Base-by-base conservation (phyloP, 2,888 invertebrate genomes). In the Mythimna vitellina region DNA sequence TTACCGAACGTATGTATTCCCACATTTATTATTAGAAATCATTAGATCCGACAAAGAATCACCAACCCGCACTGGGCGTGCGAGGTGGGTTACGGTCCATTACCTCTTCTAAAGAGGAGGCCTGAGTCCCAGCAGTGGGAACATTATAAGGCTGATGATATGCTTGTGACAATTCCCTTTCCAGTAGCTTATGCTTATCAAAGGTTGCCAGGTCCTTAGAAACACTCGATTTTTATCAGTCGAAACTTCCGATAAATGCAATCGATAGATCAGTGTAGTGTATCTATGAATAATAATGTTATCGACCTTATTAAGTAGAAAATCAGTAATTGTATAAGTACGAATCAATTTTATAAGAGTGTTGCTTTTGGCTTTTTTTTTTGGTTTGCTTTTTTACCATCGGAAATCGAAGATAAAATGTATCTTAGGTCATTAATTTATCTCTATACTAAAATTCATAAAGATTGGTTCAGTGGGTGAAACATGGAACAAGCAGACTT, bases 241-340 rank as follows among this genome's bases (percentile, higher is more conserved):
- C 62, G 51, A 35, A 35, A 51, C 32, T 51, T 71, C 56, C 38
- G 72, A 78, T 72, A 72, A 78, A 72, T 78, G 7, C 29, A 72
- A 72, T 78, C 61, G 56, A 75, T 75, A 62, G 79, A 73, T 75
- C 56, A 25, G 25, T 63, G 46, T 29, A 32, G 12, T 78, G 46
- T 74, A 49, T 60, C 53, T 54, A 60, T 56, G 46, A 71, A 78
- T 73, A 65, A 22, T 57, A 57, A 20, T 65, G 25, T 70, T 46
- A 70, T 60, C 17, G 32, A 54, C 8, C 42, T 12, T 32, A 69
- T 32, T 66, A n/a, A 42, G 22, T 32, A 20, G 3, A 5, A 5
- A 60, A 73, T 46, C 10, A 8, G 32, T 20, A 51, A 42, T 42
- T 6, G 49, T 66, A 35, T 7, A n/a, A n/a, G n/a, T n/a, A 46